Percentiles rank a stretch among this genome's conserved stretches.
phyloP scores from a whole-genome alignment of 2,113 vertebrate genomes.

The Oncorhynchus masou region DNA sequence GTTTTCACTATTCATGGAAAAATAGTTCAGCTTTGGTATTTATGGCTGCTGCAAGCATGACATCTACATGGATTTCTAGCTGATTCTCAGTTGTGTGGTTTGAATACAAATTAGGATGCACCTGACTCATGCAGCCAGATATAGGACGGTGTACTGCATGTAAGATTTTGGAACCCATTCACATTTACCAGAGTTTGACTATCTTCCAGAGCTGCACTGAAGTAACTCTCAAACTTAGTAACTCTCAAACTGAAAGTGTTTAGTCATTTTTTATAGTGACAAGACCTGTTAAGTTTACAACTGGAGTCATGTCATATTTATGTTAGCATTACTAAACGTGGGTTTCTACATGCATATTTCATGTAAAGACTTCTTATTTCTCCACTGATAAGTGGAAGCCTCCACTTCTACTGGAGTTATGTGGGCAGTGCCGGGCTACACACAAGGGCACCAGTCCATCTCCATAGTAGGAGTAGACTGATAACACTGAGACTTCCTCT shows the following conservation, averaged over 20 bases:
- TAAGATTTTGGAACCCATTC: conserved; percentile 12
- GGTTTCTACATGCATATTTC: conserved; percentile 26
- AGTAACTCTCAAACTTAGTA: neutral
- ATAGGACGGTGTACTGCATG: conserved; percentile 10
- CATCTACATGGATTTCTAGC: no score
- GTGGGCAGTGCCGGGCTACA: conserved; percentile 28
- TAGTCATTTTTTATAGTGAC: conserved; percentile 22
- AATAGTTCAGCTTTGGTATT: neutral
- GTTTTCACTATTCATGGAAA: conserved; percentile 27
- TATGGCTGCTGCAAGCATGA: no score
- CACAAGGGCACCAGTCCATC: conserved; percentile 10
- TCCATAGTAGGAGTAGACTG: neutral
- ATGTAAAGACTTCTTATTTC: conserved; percentile 35
- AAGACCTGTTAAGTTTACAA: conserved; percentile 5
- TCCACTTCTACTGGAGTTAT: conserved; percentile 4
- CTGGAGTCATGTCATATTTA: conserved; percentile 20
- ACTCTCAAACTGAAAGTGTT: conserved; percentile 5
- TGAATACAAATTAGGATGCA: no score
- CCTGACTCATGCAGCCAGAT: conserved; percentile 19
- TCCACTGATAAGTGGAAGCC: conserved; percentile 32
- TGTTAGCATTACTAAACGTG: conserved; percentile 15
- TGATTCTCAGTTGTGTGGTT: no score
- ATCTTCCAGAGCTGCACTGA: no score
- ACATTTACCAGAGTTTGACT: conserved; percentile 12
- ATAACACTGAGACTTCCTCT: no score